phyloP scores from a whole-genome alignment of 2,888 invertebrate genomes.

The Ceraclea dissimilis region DNA sequence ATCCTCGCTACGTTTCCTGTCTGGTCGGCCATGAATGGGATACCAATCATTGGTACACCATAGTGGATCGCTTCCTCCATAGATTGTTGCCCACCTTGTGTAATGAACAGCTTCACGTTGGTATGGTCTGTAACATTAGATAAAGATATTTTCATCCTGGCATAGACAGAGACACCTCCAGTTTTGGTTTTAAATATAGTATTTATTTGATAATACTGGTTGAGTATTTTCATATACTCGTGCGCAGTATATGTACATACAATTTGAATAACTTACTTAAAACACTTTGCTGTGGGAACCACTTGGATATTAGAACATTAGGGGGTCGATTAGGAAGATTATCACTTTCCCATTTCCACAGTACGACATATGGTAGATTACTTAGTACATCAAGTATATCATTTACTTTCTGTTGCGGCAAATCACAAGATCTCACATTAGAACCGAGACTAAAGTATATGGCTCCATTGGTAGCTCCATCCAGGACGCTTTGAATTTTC shows the following conservation, averaged over 20 bases:
- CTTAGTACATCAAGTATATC: slow-evolving; percentile 29
- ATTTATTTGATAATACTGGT: neutral
- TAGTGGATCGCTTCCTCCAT: slow-evolving; percentile 23
- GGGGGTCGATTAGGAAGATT: slow-evolving; percentile 27
- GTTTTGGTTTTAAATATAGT: neutral
- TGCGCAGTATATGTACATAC: no score
- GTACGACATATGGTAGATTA: slow-evolving; percentile 29
- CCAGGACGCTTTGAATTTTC: slow-evolving; percentile 27
- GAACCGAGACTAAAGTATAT: slow-evolving; percentile 33
- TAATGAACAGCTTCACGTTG: slow-evolving; percentile 23
- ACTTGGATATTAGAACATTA: slow-evolving; percentile 31
- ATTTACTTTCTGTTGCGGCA: slow-evolving; percentile 28
- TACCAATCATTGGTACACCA: slow-evolving; percentile 21
- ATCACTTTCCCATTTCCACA: slow-evolving; percentile 33
- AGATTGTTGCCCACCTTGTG: slow-evolving; percentile 24
- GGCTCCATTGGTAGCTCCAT: slow-evolving; percentile 28
- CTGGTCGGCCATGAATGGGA: slow-evolving; percentile 24
- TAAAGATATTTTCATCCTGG: neutral
- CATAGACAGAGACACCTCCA: neutral
- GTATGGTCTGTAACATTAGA: slow-evolving; percentile 17
- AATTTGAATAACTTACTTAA: slow-evolving; percentile 29
- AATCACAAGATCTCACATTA: slow-evolving; percentile 28
- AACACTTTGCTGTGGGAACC: slow-evolving; percentile 35
- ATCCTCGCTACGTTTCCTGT: slow-evolving; percentile 15
- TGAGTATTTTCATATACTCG: no score